Evolutionary conservation across 2,113 vertebrate species (phyloP).

Genomic region (Brevimyrus niger): DNA sequence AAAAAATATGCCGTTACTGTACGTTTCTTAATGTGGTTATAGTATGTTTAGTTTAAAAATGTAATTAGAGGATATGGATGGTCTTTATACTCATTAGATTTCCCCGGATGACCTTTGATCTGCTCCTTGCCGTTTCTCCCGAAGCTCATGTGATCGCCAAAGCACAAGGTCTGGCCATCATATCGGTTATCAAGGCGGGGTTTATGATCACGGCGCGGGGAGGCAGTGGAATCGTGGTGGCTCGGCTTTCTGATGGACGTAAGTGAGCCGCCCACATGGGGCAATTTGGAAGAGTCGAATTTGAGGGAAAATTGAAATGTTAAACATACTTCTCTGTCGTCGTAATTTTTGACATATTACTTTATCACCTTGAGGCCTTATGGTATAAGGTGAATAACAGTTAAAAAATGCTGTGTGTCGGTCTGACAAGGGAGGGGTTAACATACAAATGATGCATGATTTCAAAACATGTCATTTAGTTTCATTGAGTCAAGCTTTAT

Average conservation of each 20-base stretch:
- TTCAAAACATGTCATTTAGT: not conserved
- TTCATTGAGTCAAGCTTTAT: not conserved
- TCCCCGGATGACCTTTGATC: not conserved
- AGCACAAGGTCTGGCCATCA: conserved; percentile 85
- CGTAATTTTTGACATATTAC: not conserved
- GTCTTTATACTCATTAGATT: not conserved
- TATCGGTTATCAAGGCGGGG: conserved; percentile 90
- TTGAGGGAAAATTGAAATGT: not conserved
- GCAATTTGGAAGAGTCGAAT: not conserved
- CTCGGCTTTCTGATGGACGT: conserved; percentile 79
- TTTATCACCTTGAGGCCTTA: not conserved
- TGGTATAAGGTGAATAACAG: not conserved
- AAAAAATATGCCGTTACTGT: not conserved
- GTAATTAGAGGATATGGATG: not conserved
- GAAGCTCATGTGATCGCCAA: conserved; percentile 88
- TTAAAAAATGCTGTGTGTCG: not conserved
- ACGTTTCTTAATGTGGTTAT: not conserved
- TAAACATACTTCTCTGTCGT: not conserved
- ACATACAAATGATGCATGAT: not conserved
- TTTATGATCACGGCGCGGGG: conserved; percentile 91
- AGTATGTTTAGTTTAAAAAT: not conserved
- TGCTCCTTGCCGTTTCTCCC: not conserved
- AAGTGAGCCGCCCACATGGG: conserved; percentile 45
- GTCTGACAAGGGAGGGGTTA: not conserved
- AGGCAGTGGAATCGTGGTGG: conserved; percentile 87